Base-by-base conservation (phyloP, 1,140 invertebrate species). In the Potamilus streckersoni region DNA sequence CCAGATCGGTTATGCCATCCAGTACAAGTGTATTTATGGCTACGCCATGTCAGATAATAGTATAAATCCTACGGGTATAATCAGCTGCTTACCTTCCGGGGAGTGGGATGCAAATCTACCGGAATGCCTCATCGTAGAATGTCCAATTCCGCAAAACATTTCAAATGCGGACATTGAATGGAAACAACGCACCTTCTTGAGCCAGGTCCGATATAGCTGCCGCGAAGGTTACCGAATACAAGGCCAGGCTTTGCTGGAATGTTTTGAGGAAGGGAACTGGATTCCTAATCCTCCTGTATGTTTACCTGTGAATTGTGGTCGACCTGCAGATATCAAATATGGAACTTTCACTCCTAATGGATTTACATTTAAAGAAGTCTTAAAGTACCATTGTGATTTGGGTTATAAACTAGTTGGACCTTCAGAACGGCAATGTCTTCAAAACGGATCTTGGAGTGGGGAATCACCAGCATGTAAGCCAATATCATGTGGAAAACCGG, bases 211-310 rank as follows among this genome's bases (percentile, higher is more conserved):
- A 5, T 97, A 97, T 84, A 93, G 94, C 77, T 98, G 96, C 85
- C 92, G 95, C 55, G 88, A 92, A 2, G 95, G 96, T 82, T 97
- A 93, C 89, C 93, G 94, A 85, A 88, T 97, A 8, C 31, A 72
- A 6, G 94, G 95, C 75, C 76, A 85, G 0, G 49, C 80, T 13
- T 64, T 84, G 73, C 90, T 95, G 80, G 88, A 95, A 63, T 98
- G 97, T 86, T 92, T 95, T 19, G 96, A 97, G 86, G 95, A 96
- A 86, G 96, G 95, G 17, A 95, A 94, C 0, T 97, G 96, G 96
- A 95, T 94, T 76, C 94, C 93, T 15, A 93, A 93, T 72, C 90
- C 93, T 5, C 96, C 84, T 4, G 72, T 64, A 31, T 87, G 86
- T 76, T 14, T 63, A 16, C 81, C 84, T 14, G 77, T 86, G 94